These are phyloP conservation scores for Echiichthys vipera DNA, from an alignment of 2,797 vertebrate genomes.

Conservation along the genomic window DNA sequence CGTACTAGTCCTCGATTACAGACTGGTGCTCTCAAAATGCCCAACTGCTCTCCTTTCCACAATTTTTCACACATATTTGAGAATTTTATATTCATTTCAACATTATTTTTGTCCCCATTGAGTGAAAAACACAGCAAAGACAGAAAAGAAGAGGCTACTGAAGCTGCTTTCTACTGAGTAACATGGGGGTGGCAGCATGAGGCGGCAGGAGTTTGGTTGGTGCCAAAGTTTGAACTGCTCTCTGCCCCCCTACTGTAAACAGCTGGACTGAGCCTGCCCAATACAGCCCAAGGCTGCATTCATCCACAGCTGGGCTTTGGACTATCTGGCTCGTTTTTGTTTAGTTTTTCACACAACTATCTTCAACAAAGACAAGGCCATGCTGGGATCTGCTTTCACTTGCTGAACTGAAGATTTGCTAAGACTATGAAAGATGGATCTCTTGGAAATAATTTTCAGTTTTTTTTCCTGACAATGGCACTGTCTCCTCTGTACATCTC, in stretches of 20 bases:
- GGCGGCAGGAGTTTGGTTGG: constrained; percentile 1
- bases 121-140: background rate
- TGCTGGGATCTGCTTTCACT: constrained; percentile 24
- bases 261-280: constrained; percentile 41
- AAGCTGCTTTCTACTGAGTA: constrained; percentile 11
- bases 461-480: background rate
- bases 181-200: constrained; percentile 13
- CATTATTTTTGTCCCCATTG: background rate
- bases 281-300: constrained; percentile 38
- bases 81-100: background rate
- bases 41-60: constrained; percentile 8
- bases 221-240: constrained; percentile 42
- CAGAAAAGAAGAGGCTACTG: background rate
- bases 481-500: background rate
- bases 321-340: constrained; percentile 36
- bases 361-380: constrained; percentile 54
- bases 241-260: constrained; percentile 53
- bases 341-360: constrained; percentile 53
- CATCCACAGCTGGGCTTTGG: constrained; percentile 35
- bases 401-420: constrained; percentile 4
- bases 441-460: background rate
- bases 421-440: background rate
- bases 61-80: constrained; percentile 11
- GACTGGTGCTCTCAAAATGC: constrained; percentile 31
- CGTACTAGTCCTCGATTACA: constrained; percentile 28